phyloP scores from a whole-genome alignment of 2,797 vertebrate genomes.

The Bovichtus diacanthus region DNA sequence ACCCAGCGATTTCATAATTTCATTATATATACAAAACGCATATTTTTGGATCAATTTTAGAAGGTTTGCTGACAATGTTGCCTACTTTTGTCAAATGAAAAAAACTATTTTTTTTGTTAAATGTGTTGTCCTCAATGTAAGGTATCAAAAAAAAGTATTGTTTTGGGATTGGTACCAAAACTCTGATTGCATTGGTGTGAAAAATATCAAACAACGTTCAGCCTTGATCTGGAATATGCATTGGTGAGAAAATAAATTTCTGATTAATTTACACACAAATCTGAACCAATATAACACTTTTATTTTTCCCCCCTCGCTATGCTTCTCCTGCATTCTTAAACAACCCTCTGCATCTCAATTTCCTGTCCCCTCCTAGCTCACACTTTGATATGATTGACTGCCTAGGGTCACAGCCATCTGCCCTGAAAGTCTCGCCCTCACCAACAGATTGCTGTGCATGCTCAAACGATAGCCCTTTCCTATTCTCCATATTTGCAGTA shows the following conservation, averaged over 20 bases:
- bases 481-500: slow-evolving; percentile 33
- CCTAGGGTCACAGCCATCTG: slow-evolving; percentile 76
- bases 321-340: slow-evolving; percentile 16
- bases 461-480: slow-evolving; percentile 28
- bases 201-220: not conserved
- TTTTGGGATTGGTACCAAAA: not conserved
- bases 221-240: not conserved
- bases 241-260: too few species aligned
- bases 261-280: slow-evolving; percentile 5
- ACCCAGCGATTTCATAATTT: slow-evolving; percentile 9
- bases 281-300: not conserved
- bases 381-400: slow-evolving; percentile 54
- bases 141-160: not conserved
- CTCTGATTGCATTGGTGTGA: not conserved
- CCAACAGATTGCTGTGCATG: slow-evolving; percentile 58
- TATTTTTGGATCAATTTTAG: slow-evolving; percentile 20
- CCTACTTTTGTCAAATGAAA: too few species aligned
- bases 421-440: slow-evolving; percentile 52
- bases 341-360: slow-evolving; percentile 4
- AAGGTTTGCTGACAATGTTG: too few species aligned
- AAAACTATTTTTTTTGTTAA: too few species aligned
- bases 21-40: too few species aligned
- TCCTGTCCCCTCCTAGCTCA: slow-evolving; percentile 23
- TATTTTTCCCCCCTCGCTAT: slow-evolving; percentile 1
- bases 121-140: too few species aligned